Conservation (phyloP, 2,888 invertebrate species). For the Macroteleia sp. region DNA sequence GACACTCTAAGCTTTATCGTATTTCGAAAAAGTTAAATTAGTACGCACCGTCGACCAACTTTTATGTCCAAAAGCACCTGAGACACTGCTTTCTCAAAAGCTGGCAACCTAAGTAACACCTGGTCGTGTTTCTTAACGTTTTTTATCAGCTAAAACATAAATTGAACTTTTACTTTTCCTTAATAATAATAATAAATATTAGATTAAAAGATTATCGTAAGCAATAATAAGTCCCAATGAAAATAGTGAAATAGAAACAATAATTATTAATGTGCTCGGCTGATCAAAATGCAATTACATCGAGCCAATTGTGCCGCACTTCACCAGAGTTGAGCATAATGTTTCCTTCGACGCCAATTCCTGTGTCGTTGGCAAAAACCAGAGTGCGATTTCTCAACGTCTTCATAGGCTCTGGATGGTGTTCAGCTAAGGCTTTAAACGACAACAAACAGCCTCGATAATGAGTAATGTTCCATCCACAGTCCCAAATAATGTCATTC, state of each 20-base stretch:
- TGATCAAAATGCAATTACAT: too few species aligned
- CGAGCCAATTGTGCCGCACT: constrained; percentile 96
- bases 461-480: constrained; percentile 95
- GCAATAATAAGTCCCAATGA: too few species aligned
- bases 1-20: constrained; percentile 81
- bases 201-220: too few species aligned
- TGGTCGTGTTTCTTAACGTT: constrained; percentile 91
- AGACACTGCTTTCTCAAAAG: constrained; percentile 93
- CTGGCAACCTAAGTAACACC: constrained; percentile 90
- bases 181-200: too few species aligned
- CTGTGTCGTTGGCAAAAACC: constrained; percentile 95
- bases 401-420: constrained; percentile 89
- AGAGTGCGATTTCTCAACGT: constrained; percentile 90
- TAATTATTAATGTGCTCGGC: too few species aligned
- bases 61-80: constrained; percentile 92
- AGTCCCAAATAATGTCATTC: constrained; percentile 89
- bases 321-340: constrained; percentile 96
- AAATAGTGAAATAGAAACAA: too few species aligned
- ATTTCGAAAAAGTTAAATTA: constrained; percentile 74
- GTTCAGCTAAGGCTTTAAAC: constrained; percentile 89
- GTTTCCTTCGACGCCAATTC: constrained; percentile 95
- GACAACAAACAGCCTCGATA: constrained; percentile 95
- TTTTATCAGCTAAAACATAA: constrained; percentile 88
- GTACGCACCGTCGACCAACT: constrained; percentile 90
- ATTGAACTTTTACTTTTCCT: too few species aligned